phyloP scores from a whole-genome alignment of 1,140 invertebrate genomes.

The Drosophila azteca region DNA sequence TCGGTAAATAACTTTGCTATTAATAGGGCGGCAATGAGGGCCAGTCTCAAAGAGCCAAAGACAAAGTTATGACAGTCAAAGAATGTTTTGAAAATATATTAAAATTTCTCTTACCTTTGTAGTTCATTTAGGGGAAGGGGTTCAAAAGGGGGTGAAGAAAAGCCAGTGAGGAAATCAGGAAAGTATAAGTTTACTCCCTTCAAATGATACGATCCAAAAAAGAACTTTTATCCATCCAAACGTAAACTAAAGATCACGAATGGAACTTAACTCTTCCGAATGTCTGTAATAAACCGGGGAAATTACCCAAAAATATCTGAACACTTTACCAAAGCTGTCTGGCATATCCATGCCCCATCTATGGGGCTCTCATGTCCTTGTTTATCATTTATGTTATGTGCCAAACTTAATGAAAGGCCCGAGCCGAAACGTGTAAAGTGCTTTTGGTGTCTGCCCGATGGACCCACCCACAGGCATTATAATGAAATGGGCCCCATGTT shows the following conservation, averaged over 20 bases:
- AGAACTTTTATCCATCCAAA: too few species aligned
- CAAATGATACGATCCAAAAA: too few species aligned
- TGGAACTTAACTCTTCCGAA: conserved; percentile 19
- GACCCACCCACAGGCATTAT: conserved; percentile 59
- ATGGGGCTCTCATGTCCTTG: not conserved
- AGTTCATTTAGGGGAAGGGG: too few species aligned
- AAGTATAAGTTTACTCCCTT: too few species aligned
- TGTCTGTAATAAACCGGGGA: conserved; percentile 21
- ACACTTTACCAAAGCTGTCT: conserved; percentile 33
- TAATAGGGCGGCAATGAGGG: not conserved
- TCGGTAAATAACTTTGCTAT: conserved; percentile 47
- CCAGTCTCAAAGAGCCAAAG: not conserved
- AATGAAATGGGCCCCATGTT: conserved; percentile 59
- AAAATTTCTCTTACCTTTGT: not conserved
- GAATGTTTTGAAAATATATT: not conserved
- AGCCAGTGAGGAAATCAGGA: too few species aligned
- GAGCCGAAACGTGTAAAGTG: conserved; percentile 67
- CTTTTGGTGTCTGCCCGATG: conserved; percentile 70
- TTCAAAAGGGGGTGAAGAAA: too few species aligned
- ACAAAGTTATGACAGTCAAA: conserved; percentile 1
- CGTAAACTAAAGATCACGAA: not conserved
- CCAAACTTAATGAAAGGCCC: conserved; percentile 68
- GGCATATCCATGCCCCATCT: conserved; percentile 15
- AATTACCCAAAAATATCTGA: conserved; percentile 1
- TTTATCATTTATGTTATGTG: conserved; percentile 64